Evolutionary conservation across 2,113 vertebrate genomes (phyloP), one percentile per base, ranked within the genome.

Genomic region (Plecturocebus donacophilus): DNA sequence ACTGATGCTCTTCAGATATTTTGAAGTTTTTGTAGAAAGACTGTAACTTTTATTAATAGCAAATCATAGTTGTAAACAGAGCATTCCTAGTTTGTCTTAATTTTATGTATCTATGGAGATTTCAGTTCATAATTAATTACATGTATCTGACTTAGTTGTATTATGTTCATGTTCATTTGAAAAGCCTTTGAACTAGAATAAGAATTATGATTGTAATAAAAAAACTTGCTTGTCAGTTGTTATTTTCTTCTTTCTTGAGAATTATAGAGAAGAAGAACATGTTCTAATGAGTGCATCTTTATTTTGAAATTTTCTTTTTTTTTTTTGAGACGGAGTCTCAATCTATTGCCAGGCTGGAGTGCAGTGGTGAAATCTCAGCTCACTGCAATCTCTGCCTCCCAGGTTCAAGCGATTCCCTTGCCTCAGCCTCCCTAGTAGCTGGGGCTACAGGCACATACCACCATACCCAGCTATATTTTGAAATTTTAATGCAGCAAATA

Each of bases 241-340:
- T 64, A 87, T 95, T 90, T 94, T 95, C 21, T 90, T 87, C 32
- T 96, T 58, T 21, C 42, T 91, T 94, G 95, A 94, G 35, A 88
- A 95, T 88, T 93, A 70, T 6, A 35, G 54, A 79, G 40, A 93
- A 75, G 38, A 61, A 56, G 45, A 90, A 89, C 47, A 38, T 21
- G 82, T 96, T 92, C 25, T 90, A 70, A 25, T 77, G 20, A 92
- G 30, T 52, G 5, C 1, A 47, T 96, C 75, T 77, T 83, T 81
- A 83, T 91, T 96, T 90, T 80, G 61, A 95, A 87, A 64, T 88
- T 87, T 87, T 96, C 49, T 52, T 52, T 12, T 49, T 49, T 49
- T 49, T 49, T 52, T 16, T 52, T 52, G 52, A 52, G 52, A 52
- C 5, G 5, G 52, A 17, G 52, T 52, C 52, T 52, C 16, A 5